Evolutionary conservation across 1,140 invertebrate genomes (phyloP), one percentile per base, ranked within the genome.

Genomic region (Drosophila ironensis): DNA sequence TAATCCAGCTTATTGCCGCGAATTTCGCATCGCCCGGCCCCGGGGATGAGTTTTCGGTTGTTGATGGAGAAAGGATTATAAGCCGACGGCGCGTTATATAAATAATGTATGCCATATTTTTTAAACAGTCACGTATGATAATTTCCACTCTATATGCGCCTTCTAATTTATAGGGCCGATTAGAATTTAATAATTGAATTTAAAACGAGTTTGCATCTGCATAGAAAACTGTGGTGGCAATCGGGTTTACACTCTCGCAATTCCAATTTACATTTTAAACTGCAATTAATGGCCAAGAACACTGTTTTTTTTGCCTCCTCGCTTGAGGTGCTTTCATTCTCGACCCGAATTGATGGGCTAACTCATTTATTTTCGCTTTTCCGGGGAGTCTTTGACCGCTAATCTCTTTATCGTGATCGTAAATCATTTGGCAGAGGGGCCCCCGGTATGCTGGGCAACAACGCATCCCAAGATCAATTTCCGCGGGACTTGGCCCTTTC

Each of bases 321-420:
- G 9, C 27, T 7, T 11, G 8, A 24, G 2, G 8, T 4, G 14
- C 5, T 14, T 37, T 17, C 11, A 28, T 38, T 63, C 12, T 38
- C 17, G 40, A 17, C 37, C 14, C 24, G 17, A 45, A 37, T 45
- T 17, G 56, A 63, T 61, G 22, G 41, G 19, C 35, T 4, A 60
- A 24, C 35, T 61, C 40, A 47, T 38, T 61, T 47, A 60, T 59
- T 59, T 40, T 51, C 24, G 19, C n/a, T 50, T 30, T 30, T 40
- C 9, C 17, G 8, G 3, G 22, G 27, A 50, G 20, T 48, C 33
- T 48, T 9, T 30, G 54, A 11, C 28, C 14, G 20, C 45, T 71
- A 70, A 71, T 71, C 67, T 71, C 53, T 71, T 71, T 71, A 71
- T 70, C 67, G 54, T 70, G 67, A 71, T 71, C 53, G 53, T 71